These are phyloP conservation scores for Danio aesculapii DNA, from an alignment of 2,797 vertebrate species.

Conservation along the genomic window DNA sequence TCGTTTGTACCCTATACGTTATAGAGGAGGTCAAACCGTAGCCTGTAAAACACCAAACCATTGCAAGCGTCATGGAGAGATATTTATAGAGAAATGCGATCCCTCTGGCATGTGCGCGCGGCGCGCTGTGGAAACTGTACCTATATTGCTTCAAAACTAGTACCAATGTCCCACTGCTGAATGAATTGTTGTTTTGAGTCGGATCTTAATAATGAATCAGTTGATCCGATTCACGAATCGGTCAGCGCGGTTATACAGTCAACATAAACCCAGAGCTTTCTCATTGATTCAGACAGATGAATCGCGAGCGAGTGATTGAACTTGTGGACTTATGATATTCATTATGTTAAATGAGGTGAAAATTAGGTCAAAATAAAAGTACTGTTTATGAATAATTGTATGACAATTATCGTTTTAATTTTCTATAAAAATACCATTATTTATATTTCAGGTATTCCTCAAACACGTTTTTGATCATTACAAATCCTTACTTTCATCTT, in stretches of 20 bases:
- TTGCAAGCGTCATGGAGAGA: constrained; percentile 55
- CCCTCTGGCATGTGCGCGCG: constrained; percentile 60
- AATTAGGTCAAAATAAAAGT: too few relatives aligned
- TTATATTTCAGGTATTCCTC: too few relatives aligned
- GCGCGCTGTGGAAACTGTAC: constrained; percentile 23
- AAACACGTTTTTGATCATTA: too few relatives aligned
- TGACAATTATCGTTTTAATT: too few relatives aligned
- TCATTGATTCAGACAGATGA: background rate
- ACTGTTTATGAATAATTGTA: too few relatives aligned
- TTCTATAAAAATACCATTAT: too few relatives aligned
- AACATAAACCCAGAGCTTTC: background rate
- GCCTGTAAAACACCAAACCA: constrained; percentile 45
- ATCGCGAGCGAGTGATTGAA: too few relatives aligned
- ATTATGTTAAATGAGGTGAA: too few relatives aligned
- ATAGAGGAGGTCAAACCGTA: constrained; percentile 1
- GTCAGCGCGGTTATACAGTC: background rate
- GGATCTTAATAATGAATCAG: constrained; percentile 5
- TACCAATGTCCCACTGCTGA: background rate
- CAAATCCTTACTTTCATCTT: too few relatives aligned
- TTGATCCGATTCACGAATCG: background rate
- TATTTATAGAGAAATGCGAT: constrained; percentile 68
- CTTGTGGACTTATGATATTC: too few relatives aligned
- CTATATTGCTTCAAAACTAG: constrained; percentile 21
- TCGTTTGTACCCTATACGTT: background rate
- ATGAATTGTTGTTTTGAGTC: background rate